Evolutionary conservation across 2,797 vertebrate genomes (phyloP), one percentile per base, ranked within the genome.

Genomic region (Melanotaenia parkinsoni): DNA sequence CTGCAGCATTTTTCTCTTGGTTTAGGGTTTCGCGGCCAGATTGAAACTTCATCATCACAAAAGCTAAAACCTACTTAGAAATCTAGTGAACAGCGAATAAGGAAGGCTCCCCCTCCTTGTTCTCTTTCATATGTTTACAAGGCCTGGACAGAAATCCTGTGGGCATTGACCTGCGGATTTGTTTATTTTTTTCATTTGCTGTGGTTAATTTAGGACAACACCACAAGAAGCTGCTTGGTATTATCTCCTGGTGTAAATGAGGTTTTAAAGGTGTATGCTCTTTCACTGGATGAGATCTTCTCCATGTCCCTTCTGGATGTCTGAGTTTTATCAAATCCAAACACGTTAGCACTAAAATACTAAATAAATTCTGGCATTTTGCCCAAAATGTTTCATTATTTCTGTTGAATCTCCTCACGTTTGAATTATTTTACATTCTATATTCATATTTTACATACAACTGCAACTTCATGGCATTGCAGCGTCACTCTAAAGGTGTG

Each of bases 1-100:
- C 60, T 13, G 43, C 53, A 65, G 85, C 84, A 88, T 82, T 90
- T 92, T 90, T 88, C 64, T 69, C 58, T 63, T 1, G 64, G 80
- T 90, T 89, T 95, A 89, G 62, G 67, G 85, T 94, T 93, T 91
- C 93, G 86, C 47, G 7, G 70, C 78, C 75, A 72, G 76, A 81
- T 77, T 86, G 72, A 88, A 86, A 83, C 18, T 2, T 63, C 76
- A 82, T 77, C 82, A 80, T 82, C 80, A 88, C 80, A 77, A 81
- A 88, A 79, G 32, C 33, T 43, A 38, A 64, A 80, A 64, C 58
- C 63, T 33, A 63, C 78, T 76, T 64, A 58, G 47, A 78, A 72
- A 76, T 76, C 61, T 32, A 4, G 33, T 28, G 6, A 47, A 30
- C 6, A 8, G 28, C 1, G 2, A 30, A 22, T 8, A 1, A 14